phyloP scores from a whole-genome alignment of 2,113 vertebrate genomes.

The Zosterops japonicus region DNA sequence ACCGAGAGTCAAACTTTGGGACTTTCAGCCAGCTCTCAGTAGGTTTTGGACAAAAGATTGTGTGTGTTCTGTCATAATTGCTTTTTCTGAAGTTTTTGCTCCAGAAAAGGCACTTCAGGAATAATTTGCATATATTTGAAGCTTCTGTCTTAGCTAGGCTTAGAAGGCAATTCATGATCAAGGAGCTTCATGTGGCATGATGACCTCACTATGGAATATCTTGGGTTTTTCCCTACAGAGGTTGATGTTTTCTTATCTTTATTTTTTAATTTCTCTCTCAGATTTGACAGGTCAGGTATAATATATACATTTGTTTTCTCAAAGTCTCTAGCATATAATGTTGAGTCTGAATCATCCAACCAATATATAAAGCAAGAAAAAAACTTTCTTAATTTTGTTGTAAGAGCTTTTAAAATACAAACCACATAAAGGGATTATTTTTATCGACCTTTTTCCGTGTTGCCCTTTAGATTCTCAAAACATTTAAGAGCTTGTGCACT shows the following conservation, averaged over 20 bases:
- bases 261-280: background rate
- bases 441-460: constrained; percentile 57
- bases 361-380: background rate
- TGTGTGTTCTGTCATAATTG: rapidly evolving
- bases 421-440: constrained; percentile 57
- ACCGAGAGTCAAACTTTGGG: background rate
- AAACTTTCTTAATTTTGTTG: constrained; percentile 58
- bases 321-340: background rate
- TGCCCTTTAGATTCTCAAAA: constrained; percentile 69
- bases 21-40: background rate
- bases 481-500: constrained; percentile 56
- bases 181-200: background rate
- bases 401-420: constrained; percentile 61
- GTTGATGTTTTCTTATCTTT: background rate
- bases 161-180: background rate
- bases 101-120: background rate
- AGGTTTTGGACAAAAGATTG: background rate
- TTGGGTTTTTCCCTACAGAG: background rate
- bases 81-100: background rate
- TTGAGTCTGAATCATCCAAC: constrained; percentile 29
- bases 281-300: background rate
- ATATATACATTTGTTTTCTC: background rate
- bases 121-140: background rate
- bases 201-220: background rate
- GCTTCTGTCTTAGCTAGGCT: background rate